phyloP scores from a whole-genome alignment of 2,113 vertebrate species.

The Delphinapterus leucas region DNA sequence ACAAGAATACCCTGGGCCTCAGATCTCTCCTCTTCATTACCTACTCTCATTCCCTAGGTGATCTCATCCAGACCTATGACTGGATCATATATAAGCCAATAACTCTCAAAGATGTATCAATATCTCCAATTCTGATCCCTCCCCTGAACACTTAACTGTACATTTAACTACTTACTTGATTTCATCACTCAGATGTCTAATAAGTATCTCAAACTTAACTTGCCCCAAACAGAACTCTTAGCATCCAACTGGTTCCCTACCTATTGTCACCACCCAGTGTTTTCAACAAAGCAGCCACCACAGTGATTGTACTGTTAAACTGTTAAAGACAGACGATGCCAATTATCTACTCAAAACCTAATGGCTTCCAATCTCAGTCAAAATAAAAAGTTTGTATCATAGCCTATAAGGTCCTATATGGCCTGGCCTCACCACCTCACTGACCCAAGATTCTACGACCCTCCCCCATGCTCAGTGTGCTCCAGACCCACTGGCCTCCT shows the following conservation, averaged over 20 bases:
- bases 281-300: background rate
- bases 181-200: background rate
- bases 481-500: no score
- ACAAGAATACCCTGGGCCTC: background rate
- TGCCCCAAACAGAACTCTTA: background rate
- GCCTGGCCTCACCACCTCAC: background rate
- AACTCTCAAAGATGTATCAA: background rate
- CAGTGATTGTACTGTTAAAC: background rate
- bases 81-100: background rate
- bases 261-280: background rate
- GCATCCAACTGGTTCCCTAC: background rate
- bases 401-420: background rate
- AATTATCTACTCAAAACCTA: background rate
- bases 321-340: background rate
- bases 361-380: background rate
- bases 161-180: background rate
- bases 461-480: fast-evolving
- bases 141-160: background rate
- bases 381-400: background rate
- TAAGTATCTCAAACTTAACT: background rate
- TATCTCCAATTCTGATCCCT: background rate
- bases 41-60: background rate
- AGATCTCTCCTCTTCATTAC: background rate
- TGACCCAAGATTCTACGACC: background rate
- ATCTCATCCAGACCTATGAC: background rate